A percentile compares a stretch with the other conserved stretches of the same genome.
Evolutionary conservation across 2,113 vertebrate species (phyloP).

Genomic region (Erythrocercus mccallii): DNA sequence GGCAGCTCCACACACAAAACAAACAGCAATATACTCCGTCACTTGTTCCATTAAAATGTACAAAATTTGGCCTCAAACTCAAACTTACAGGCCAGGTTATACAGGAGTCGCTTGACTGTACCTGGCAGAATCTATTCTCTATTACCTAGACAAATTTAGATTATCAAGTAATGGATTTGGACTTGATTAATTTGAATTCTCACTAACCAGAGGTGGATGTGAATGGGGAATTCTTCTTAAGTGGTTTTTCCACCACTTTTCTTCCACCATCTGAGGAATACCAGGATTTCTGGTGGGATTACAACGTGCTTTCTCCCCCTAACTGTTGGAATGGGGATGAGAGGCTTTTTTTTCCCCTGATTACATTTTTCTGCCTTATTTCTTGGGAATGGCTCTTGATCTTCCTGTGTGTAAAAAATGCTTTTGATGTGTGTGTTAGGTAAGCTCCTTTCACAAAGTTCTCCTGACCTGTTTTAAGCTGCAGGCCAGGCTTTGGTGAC

Average conservation of each 20-base stretch:
- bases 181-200: background rate
- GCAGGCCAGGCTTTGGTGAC: background rate
- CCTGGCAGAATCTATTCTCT: background rate
- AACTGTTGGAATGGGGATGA: background rate
- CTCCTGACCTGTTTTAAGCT: background rate
- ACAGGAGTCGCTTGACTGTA: background rate
- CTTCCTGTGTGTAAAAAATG: background rate
- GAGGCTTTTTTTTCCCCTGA: fast-evolving
- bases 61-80: background rate
- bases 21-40: background rate
- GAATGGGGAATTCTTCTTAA: background rate
- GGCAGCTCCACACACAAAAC: background rate
- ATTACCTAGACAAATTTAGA: background rate
- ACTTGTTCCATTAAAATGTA: background rate
- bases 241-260: background rate
- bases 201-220: background rate
- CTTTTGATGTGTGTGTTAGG: background rate
- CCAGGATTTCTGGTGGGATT: background rate
- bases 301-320: background rate
- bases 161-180: background rate
- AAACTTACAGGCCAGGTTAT: background rate
- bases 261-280: background rate
- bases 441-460: background rate
- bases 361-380: background rate
- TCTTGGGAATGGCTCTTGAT: background rate